These are phyloP conservation scores for Lanistes nyassanus DNA, from an alignment of 1,140 invertebrate species.

Conservation along the genomic window DNA sequence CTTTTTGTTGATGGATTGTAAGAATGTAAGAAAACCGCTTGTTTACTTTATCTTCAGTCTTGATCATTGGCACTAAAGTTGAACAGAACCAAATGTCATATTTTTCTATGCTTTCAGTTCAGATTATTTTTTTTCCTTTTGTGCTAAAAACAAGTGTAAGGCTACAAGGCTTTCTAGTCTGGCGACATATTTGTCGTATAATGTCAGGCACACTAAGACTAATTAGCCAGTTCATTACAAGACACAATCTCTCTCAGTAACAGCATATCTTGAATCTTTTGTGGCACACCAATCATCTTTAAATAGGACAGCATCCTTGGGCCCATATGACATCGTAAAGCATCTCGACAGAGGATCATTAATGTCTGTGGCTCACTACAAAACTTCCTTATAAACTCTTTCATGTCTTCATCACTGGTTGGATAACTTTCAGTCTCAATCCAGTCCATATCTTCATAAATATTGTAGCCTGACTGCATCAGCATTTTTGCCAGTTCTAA, in stretches of 20 bases:
- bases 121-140: too few relatives aligned
- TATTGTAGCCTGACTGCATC: conserved; percentile 28
- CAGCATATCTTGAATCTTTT: conserved; percentile 12
- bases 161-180: too few relatives aligned
- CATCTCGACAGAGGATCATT: conserved; percentile 24
- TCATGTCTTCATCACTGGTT: conserved; percentile 19
- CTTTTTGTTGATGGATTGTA: too few relatives aligned
- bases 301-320: conserved; percentile 4
- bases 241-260: conserved; percentile 12
- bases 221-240: background rate
- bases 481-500: conserved; percentile 24
- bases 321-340: conserved; percentile 15
- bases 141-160: too few relatives aligned
- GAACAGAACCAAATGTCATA: too few relatives aligned
- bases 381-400: conserved; percentile 23
- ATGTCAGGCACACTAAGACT: too few relatives aligned
- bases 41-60: too few relatives aligned
- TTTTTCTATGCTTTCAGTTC: too few relatives aligned
- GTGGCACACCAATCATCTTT: background rate
- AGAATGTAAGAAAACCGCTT: too few relatives aligned
- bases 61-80: too few relatives aligned
- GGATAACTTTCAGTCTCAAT: conserved; percentile 25
- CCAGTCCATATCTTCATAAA: conserved; percentile 33
- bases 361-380: conserved; percentile 19
- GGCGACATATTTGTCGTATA: too few relatives aligned